A percentile compares a stretch with the other conserved stretches of the same genome.
Evolutionary conservation across 2,113 vertebrate genomes (phyloP).

Genomic region (Chloebia gouldiae): DNA sequence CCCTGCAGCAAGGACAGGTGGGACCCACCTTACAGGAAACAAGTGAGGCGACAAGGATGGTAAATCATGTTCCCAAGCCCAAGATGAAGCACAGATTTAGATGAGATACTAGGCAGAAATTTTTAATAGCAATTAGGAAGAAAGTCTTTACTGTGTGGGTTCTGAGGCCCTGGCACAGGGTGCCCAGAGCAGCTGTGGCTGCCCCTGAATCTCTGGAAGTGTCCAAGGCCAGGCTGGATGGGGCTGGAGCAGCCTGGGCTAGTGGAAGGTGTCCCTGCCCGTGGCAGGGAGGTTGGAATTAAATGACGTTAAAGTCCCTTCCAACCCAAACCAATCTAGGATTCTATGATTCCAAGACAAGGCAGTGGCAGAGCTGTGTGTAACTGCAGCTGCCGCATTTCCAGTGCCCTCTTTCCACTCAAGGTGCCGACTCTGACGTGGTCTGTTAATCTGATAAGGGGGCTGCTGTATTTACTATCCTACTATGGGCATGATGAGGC

Average conservation of each 20-base stretch:
- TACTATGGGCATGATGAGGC: neutral
- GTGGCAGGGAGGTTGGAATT: neutral
- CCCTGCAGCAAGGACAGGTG: neutral
- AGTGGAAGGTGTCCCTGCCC: neutral
- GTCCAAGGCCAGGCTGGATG: fast-evolving
- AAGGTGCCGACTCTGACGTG: neutral
- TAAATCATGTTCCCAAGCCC: neutral
- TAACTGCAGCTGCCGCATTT: neutral
- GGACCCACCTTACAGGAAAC: neutral
- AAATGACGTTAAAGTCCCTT: neutral
- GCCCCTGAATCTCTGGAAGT: neutral
- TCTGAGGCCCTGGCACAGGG: fast-evolving
- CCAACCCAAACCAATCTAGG: neutral
- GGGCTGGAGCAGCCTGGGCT: fast-evolving
- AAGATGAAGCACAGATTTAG: neutral
- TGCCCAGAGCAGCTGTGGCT: neutral
- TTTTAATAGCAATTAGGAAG: neutral
- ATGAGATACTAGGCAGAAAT: neutral
- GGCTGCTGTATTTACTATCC: neutral
- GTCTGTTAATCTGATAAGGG: neutral
- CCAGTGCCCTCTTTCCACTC: neutral
- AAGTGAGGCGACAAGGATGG: neutral
- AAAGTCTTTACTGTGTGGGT: neutral
- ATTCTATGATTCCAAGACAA: neutral
- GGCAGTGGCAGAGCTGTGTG: neutral